A percentile compares a stretch with the other conserved stretches of the same genome.
phyloP scores from a whole-genome alignment of 2,113 vertebrate genomes.

The Oreochromis tanganicae region DNA sequence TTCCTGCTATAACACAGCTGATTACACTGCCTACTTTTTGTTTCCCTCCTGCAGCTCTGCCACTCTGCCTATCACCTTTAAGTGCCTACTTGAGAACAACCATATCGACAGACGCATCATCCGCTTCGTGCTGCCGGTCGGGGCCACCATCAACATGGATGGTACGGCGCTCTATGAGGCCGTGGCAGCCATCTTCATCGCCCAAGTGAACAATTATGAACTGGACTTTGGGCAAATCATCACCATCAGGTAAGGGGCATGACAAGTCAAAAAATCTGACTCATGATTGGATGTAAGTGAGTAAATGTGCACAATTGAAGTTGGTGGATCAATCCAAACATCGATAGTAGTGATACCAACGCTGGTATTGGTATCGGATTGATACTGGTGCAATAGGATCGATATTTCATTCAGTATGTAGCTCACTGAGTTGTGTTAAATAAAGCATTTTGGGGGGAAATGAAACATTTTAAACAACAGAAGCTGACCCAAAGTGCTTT shows the following conservation, averaged over 20 bases:
- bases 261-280: neutral
- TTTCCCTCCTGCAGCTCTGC: slow-evolving; percentile 47
- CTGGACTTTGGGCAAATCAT: slow-evolving; percentile 70
- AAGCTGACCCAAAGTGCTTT: neutral
- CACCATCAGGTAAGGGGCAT: slow-evolving; percentile 58
- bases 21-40: neutral
- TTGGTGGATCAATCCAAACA: neutral
- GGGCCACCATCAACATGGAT: slow-evolving; percentile 69
- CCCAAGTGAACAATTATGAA: slow-evolving; percentile 69
- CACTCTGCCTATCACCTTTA: slow-evolving; percentile 72
- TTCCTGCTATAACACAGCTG: neutral
- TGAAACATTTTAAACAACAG: neutral
- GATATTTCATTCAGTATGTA: rapidly evolving
- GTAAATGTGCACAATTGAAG: neutral
- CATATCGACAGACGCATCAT: slow-evolving; percentile 70
- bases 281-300: neutral
- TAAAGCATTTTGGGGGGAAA: neutral
- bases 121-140: slow-evolving; percentile 68
- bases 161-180: slow-evolving; percentile 66
- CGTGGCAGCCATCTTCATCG: slow-evolving; percentile 67
- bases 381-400: neutral
- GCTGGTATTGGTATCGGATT: neutral
- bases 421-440: neutral
- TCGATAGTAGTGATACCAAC: neutral
- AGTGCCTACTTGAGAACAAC: slow-evolving; percentile 71